phyloP scores from a whole-genome alignment of 1,140 invertebrate genomes.

The Bombus vancouverensis region DNA sequence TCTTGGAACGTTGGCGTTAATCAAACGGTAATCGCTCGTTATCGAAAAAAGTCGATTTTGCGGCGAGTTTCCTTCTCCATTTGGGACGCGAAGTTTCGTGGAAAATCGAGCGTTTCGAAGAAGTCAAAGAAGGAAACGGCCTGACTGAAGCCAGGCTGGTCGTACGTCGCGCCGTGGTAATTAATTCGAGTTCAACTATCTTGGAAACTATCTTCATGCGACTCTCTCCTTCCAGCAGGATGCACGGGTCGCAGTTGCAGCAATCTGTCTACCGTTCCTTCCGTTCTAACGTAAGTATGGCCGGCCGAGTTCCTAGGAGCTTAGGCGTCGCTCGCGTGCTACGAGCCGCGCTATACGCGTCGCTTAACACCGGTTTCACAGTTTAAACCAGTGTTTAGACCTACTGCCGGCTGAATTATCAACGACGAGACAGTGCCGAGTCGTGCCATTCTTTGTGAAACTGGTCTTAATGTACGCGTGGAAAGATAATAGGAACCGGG shows the following conservation, averaged over 20 bases:
- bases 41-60: not conserved
- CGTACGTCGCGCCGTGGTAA: conserved; percentile 32
- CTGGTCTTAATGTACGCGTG: conserved; percentile 17
- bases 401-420: conserved; percentile 40
- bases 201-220: conserved; percentile 57
- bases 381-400: conserved; percentile 42
- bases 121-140: not conserved
- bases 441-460: conserved; percentile 21
- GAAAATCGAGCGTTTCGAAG: not conserved
- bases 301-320: conserved; percentile 62
- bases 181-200: conserved; percentile 70
- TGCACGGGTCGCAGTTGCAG: conserved; percentile 39
- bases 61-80: not conserved
- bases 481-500: not conserved
- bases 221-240: conserved; percentile 45
- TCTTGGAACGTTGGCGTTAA: not conserved
- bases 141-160: conserved; percentile 8
- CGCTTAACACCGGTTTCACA: conserved; percentile 42
- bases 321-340: conserved; percentile 57
- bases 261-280: conserved; percentile 71
- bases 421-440: conserved; percentile 4
- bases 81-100: not conserved
- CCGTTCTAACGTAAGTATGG: conserved; percentile 60
- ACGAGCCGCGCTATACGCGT: conserved; percentile 23
- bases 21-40: not conserved